Conservation (phyloP, 2,797 vertebrate genomes). For the Novumbra hubbsi region DNA sequence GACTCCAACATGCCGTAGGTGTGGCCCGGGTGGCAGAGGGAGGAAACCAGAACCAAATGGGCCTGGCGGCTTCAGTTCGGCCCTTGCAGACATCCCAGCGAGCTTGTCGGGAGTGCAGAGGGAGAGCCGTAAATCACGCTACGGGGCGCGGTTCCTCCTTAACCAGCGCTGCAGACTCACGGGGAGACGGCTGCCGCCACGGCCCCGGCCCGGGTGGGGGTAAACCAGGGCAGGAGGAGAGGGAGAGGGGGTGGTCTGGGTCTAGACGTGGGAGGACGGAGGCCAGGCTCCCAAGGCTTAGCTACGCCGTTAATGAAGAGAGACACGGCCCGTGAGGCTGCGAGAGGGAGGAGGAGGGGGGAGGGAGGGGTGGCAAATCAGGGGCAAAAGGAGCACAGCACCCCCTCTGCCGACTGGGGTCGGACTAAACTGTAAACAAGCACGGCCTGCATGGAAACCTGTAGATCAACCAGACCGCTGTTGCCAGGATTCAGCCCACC, state of each 20-base stretch:
- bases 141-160: slow-evolving; percentile 58
- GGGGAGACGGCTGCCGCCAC: slow-evolving; percentile 51
- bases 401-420: slow-evolving; percentile 43
- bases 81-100: slow-evolving; percentile 61
- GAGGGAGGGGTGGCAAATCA: slow-evolving; percentile 14
- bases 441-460: slow-evolving; percentile 41
- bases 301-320: slow-evolving; percentile 48
- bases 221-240: slow-evolving; percentile 41
- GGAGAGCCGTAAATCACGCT: slow-evolving; percentile 69
- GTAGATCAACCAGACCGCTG: slow-evolving; percentile 51
- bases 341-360: background rate
- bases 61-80: slow-evolving; percentile 47
- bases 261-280: slow-evolving; percentile 35
- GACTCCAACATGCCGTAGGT: slow-evolving; percentile 73
- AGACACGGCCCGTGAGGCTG: slow-evolving; percentile 52
- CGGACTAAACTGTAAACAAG: slow-evolving; percentile 56
- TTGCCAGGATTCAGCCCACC: slow-evolving; percentile 19
- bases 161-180: slow-evolving; percentile 40
- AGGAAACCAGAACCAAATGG: slow-evolving; percentile 77
- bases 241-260: slow-evolving; percentile 30
- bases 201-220: slow-evolving; percentile 23
- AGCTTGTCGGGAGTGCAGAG: slow-evolving; percentile 61
- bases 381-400: slow-evolving; percentile 50
- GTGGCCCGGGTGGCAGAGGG: slow-evolving; percentile 69
- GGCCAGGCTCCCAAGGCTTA: slow-evolving; percentile 36